Evolutionary conservation across 2,113 vertebrate species (phyloP), one percentile per base, ranked within the genome.

Genomic region (Macquaria australasica): DNA sequence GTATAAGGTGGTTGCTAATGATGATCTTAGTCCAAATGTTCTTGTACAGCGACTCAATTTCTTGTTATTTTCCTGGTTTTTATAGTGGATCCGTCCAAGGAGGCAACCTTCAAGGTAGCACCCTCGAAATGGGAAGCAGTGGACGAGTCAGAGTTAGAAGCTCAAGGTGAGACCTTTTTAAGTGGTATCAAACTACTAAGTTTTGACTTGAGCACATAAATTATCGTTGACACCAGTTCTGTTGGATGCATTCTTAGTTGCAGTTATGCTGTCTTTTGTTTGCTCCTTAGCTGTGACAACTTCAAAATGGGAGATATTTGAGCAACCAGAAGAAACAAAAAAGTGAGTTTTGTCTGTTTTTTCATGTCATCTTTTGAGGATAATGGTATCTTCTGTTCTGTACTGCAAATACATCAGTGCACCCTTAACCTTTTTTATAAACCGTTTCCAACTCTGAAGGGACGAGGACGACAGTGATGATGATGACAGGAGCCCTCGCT

Each of bases 111-210:
- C 93, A 99, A 99, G 94, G 97, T 99, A 80, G 98, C 98, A 1
- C 98, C 98, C 21, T 99, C 98, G 0, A 99, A 99, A 87, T 99
- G 98, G 98, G 98, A 99, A 95, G 98, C 97, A 56, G 98, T 99
- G 82, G 98, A 99, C 87, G 98, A 98, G 91, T 87, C 98, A 0
- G 97, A 97, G 88, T 94, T 99, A 74, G 95, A 97, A 92, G 95
- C 97, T 87, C 98, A 99, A 94, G 98, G 98, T 99, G 86, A 93
- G 94, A 75, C 16, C 5, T 67, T 39, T 50, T 48, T 59, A 5
- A 37, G 11, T 51, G 5, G 28, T 6, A 28, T 73, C 39, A 21
- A 69, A 15, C n/a, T n/a, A 23, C n/a, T 20, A 51, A 2, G 4
- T 21, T 69, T 31, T 3, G 21, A 1, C 10, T 23, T 48, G 3